Evolutionary conservation across 2,113 vertebrate species (phyloP), one percentile per base, ranked within the genome.

Genomic region (Cyphomyrus discorhynchus): DNA sequence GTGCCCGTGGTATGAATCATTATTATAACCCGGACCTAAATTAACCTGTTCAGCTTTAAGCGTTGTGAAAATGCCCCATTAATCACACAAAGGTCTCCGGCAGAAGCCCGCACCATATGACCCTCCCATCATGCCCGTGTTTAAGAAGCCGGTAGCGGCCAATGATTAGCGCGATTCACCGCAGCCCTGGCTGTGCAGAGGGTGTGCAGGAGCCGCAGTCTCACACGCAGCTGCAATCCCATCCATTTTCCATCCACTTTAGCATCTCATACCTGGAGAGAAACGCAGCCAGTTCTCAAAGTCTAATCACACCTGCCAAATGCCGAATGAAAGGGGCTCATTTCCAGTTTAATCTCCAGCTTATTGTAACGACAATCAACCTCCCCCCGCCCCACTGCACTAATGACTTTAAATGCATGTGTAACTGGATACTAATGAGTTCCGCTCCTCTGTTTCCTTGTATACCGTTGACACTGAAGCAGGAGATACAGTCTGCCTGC

Each of bases 41-140:
- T 87, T 87, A 87, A 87, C 85, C 85, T 87, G 85, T 53, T 87
- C 45, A 39, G 46, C 46, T 50, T 52, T 53, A 53, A 56, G 11
- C n/a, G n/a, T 31, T 31, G 27, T 35, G 49, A 56, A 87, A 53
- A 52, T 27, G n/a, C 27, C 85, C 85, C 47, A 53, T 87, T 87
- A 56, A 35, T 87, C 50, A 86, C 45, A 27, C 47, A 21, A 9
- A 27, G 49, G 11, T 10, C 50, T 87, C 31, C 0, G 31, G 47
- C n/a, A 52, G 46, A 11, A 35, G 49, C 19, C 85, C 24, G 3
- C 11, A 56, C 15, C 85, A 56, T 50, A 24, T 27, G 83, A 27
- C 83, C 47, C 21, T 49, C 24, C 21, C 85, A 56, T 11, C 21
- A 31, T n/a, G 83, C 9, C 83, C 10, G 24, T 9, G 35, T 21